Base-by-base conservation (phyloP, 2,888 invertebrate genomes). In the Ormyrus nitidulus region DNA sequence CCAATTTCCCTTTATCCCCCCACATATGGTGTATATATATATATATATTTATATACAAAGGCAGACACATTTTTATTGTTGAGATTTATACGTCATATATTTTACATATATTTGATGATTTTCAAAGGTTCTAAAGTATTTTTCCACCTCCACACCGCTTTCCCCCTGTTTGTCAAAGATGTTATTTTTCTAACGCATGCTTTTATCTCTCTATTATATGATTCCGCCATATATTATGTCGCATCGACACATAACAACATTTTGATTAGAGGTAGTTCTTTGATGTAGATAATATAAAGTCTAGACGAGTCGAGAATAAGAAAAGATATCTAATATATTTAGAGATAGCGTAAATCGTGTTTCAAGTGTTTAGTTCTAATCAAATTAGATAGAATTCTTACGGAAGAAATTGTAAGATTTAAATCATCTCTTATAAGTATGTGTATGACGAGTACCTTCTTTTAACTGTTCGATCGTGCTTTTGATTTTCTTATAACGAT, bases 131-230 rank as follows among this genome's bases (percentile, higher is more conserved):
- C 73, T 61, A 6, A 78, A 70, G 69, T 73, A 83, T 80, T 84
- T 82, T 83, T 83, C 84, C 83, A 85, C 85, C 85, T 84, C 87
- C 88, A 86, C 87, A 86, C 88, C 86, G 86, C 84, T 85, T 85
- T 86, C 84, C 84, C 66, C 74, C 79, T 83, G 78, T 85, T 85
- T 82, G 81, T 83, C 83, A 83, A 82, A 88, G 82, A 86, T 84
- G 86, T 88, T 89, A 87, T 89, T 89, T 88, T 88, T 88, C 85
- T 87, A 87, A 88, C 86, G 88, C 89, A 89, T 89, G 89, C 86
- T 87, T 79, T 77, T 79, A 73, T 70, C 79, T 77, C 61, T 77
- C 44, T 76, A 54, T 70, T 65, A 58, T 49, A 62, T 6, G 34
- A 66, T 53, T 72, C 34, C 68, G 64, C 61, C 56, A 61, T 34